Percentiles rank a stretch among this genome's conserved stretches.
These are phyloP conservation scores for Nomada fabriciana DNA, from an alignment of 2,888 invertebrate species.

Conservation along the genomic window DNA sequence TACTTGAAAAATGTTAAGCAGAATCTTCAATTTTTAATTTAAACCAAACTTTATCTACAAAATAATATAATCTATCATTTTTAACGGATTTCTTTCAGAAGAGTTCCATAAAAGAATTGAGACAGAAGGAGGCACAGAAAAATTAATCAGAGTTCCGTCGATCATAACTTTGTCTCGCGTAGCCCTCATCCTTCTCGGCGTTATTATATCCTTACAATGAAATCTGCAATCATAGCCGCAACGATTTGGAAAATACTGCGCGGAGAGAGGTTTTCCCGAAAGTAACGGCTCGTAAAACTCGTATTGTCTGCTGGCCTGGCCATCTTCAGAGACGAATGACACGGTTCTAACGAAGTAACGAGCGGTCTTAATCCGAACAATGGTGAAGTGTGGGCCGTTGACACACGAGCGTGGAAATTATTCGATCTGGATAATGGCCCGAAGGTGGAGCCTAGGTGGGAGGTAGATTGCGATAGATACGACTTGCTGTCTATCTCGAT, in stretches of 20 bases:
- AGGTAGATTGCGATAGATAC: constrained; percentile 49
- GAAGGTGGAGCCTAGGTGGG: constrained; percentile 46
- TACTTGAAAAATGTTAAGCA: not conserved
- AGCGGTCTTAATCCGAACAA: constrained; percentile 51
- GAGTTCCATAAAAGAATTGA: not conserved
- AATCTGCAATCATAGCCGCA: too few relatives aligned
- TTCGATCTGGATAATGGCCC: constrained; percentile 56
- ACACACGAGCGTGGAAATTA: constrained; percentile 60
- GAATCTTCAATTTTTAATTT: not conserved
- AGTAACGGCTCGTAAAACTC: too few relatives aligned
- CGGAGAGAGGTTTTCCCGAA: too few relatives aligned
- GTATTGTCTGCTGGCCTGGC: too few relatives aligned
- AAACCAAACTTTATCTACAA: too few relatives aligned
- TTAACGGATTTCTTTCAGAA: not conserved
- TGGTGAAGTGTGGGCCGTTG: constrained; percentile 47
- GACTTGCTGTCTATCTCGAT: constrained; percentile 15
- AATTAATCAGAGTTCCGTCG: too few relatives aligned
- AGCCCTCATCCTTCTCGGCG: too few relatives aligned
- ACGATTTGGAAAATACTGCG: too few relatives aligned
- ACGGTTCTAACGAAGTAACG: constrained; percentile 20
- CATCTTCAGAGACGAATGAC: not conserved
- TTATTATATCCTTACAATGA: too few relatives aligned
- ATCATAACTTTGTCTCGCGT: too few relatives aligned
- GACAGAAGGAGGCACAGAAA: not conserved
- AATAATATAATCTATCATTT: not conserved